Base-by-base conservation (phyloP, 2,797 vertebrate genomes). In the Philypnodon macrostomus region DNA sequence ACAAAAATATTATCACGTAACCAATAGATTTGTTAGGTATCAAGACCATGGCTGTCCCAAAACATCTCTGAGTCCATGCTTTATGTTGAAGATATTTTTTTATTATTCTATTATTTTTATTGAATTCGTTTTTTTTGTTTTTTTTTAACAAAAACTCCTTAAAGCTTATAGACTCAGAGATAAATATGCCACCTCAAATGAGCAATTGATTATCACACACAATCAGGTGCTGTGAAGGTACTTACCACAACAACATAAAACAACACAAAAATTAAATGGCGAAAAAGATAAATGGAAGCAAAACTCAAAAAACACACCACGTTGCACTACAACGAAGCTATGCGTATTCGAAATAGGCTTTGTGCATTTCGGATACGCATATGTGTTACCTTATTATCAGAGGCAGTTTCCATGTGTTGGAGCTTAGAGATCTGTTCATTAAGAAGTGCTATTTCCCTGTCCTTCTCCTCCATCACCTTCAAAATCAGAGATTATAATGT, bases 381-480 rank as follows among this genome's bases (percentile, higher is more conserved):
- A 63, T 26, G 40, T 18, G 69, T 90, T 90, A 98, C 96, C 92
- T 96, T 92, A 81, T 94, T 92, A 73, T 94, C 90, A 73, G 85
- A 84, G 48, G 87, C 78, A 59, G 83, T 80, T 77, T 94, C 90
- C 84, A 87, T 88, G 44, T 91, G 87, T 61, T 94, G 92, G 46
- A 92, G 87, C 75, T 92, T 93, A 90, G 69, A 68, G 83, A 95
- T 88, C 83, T 96, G 89, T 45, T 96, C 92, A 84, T 91, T 94
- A 78, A 98, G 92, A 52, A 78, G 81, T 50, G 85, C 73, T 85
- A 97, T 93, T 89, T 95, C 90, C 66, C 86, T 85, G 68, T 98
- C 93, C 84, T 94, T 97, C 79, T 93, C 87, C 73, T 93, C 87
- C 88, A 96, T 90, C 71, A 94, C 89, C 85, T 90, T 91, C 88